These are phyloP conservation scores for Synanthedon myopaeformis DNA, from an alignment of 2,888 invertebrate species.

Conservation along the genomic window DNA sequence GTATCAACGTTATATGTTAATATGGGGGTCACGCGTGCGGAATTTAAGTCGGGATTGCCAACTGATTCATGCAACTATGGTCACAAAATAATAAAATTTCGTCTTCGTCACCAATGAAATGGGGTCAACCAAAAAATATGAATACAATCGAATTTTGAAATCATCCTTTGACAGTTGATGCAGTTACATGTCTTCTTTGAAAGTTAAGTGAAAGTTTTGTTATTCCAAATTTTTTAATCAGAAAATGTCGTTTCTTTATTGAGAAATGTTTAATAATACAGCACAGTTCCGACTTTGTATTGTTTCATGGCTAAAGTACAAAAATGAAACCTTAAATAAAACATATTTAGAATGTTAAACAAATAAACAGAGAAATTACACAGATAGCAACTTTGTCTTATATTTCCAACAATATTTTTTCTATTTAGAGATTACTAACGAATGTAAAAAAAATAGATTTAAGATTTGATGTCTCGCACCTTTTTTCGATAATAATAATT, in stretches of 20 bases:
- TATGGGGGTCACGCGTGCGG: slow-evolving; percentile 50
- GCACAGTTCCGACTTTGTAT: too few relatives aligned
- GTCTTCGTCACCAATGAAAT: slow-evolving; percentile 24
- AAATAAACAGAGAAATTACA: too few relatives aligned
- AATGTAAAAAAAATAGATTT: too few relatives aligned
- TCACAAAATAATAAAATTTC: slow-evolving; percentile 4
- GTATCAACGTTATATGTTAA: slow-evolving; percentile 18
- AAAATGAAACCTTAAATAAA: too few relatives aligned
- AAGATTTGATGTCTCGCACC: too few relatives aligned
- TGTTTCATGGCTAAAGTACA: too few relatives aligned
- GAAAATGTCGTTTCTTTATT: background rate
- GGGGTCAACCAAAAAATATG: slow-evolving; percentile 23
- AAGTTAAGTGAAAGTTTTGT: slow-evolving; percentile 27
- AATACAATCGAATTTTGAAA: slow-evolving; percentile 12
- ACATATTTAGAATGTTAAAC: too few relatives aligned
- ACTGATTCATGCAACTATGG: slow-evolving; percentile 43
- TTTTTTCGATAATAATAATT: too few relatives aligned
- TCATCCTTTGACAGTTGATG: slow-evolving; percentile 11
- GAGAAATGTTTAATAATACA: too few relatives aligned
- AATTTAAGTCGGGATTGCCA: slow-evolving; percentile 50
- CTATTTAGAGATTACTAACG: too few relatives aligned
- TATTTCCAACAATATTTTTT: too few relatives aligned
- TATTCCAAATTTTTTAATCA: background rate
- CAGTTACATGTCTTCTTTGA: slow-evolving; percentile 11
- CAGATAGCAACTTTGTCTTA: too few relatives aligned